Percentiles rank a stretch among this genome's conserved stretches.
phyloP scores from a whole-genome alignment of 2,113 vertebrate genomes.

The Alces alces region DNA sequence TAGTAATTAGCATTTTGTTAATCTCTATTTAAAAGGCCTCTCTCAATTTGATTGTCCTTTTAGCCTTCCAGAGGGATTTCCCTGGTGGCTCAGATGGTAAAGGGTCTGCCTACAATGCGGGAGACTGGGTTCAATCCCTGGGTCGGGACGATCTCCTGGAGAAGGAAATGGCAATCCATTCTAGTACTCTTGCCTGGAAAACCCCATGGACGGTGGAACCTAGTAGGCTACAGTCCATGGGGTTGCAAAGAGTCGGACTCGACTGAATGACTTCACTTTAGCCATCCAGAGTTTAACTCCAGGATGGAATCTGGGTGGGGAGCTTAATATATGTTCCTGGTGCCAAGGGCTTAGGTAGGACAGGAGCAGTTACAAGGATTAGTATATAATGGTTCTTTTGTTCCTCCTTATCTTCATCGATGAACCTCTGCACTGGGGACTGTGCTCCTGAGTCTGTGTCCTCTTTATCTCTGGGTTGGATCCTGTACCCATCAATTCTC shows the following conservation, averaged over 20 bases:
- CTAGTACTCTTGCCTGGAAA: not conserved
- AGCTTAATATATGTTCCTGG: not conserved
- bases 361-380: not conserved
- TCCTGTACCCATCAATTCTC: not conserved
- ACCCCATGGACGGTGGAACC: not conserved
- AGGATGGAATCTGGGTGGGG: not conserved
- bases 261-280: not conserved
- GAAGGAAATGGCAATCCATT: not conserved
- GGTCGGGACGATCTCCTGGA: not conserved
- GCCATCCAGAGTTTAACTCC: not conserved
- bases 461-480: not conserved
- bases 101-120: not conserved
- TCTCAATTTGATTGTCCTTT: not conserved
- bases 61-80: not conserved
- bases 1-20: not conserved
- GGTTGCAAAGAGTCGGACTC: not conserved
- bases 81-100: not conserved
- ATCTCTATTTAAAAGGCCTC: not conserved
- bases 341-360: not conserved
- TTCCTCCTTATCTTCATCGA: not conserved
- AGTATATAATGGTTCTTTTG: not conserved
- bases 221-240: not conserved
- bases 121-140: not conserved
- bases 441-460: not conserved
- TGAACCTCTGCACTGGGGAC: not conserved